phyloP scores from a whole-genome alignment of 2,797 vertebrate genomes.

The Nyctibius grandis region DNA sequence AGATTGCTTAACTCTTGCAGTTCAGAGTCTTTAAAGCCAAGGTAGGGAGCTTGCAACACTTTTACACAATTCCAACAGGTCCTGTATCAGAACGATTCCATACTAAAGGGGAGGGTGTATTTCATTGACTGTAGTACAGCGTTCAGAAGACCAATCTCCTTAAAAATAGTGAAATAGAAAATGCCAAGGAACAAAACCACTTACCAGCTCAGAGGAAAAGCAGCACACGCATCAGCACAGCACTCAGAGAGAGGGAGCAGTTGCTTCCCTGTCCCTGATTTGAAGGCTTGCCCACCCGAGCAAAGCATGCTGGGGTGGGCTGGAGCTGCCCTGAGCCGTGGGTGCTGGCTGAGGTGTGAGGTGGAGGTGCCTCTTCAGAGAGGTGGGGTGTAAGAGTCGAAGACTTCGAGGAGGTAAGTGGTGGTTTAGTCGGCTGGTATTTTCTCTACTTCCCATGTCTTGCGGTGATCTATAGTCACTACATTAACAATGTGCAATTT shows the following conservation, averaged over 20 bases:
- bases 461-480: neutral
- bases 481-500: neutral
- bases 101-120: rapidly evolving
- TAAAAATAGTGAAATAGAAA: neutral
- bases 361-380: neutral
- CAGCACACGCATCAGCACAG: rapidly evolving
- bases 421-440: neutral
- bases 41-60: neutral
- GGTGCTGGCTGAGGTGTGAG: neutral
- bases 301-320: neutral
- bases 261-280: neutral
- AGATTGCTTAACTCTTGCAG: neutral
- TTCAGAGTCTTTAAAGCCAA: neutral
- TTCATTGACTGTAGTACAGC: neutral
- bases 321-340: neutral
- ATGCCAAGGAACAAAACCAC: neutral
- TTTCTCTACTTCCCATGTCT: neutral
- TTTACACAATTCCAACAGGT: neutral
- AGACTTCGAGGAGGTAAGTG: neutral
- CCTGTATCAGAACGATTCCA: neutral
- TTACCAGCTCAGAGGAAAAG: neutral
- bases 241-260: neutral
- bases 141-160: neutral
- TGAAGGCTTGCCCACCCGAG: neutral
- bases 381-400: rapidly evolving